phyloP scores from a whole-genome alignment of 2,888 invertebrate species.

The Sphaeridia pumilis region DNA sequence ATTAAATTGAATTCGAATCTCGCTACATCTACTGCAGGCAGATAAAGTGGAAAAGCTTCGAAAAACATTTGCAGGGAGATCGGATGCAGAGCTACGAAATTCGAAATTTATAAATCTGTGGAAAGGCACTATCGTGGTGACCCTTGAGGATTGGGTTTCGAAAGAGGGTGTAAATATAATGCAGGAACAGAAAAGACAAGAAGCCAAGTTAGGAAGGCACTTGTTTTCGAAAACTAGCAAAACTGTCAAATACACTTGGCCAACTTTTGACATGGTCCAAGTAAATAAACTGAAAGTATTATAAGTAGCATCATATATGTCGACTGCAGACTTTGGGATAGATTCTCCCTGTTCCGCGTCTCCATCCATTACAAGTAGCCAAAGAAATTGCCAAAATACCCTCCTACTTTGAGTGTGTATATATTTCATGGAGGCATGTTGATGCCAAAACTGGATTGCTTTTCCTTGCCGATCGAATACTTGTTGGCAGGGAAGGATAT shows the following conservation, averaged over 20 bases:
- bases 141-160: no score
- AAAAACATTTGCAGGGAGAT: no score
- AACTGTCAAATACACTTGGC: slow-evolving; percentile 3
- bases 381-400: neutral
- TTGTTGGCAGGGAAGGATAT: no score
- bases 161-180: no score
- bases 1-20: neutral
- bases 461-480: no score
- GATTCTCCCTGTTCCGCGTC: neutral
- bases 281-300: slow-evolving; percentile 4
- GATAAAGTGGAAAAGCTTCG: neutral
- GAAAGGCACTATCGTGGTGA: no score
- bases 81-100: no score
- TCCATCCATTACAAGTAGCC: slow-evolving; percentile 3
- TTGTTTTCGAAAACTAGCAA: neutral
- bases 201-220: neutral
- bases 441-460: no score
- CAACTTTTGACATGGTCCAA: slow-evolving; percentile 1
- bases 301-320: slow-evolving; percentile 1
- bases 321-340: neutral
- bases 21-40: neutral
- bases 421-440: no score
- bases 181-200: no score
- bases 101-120: no score
- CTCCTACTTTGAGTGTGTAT: no score